These are phyloP conservation scores for Todus mexicanus DNA, from an alignment of 2,797 vertebrate genomes.

Conservation along the genomic window DNA sequence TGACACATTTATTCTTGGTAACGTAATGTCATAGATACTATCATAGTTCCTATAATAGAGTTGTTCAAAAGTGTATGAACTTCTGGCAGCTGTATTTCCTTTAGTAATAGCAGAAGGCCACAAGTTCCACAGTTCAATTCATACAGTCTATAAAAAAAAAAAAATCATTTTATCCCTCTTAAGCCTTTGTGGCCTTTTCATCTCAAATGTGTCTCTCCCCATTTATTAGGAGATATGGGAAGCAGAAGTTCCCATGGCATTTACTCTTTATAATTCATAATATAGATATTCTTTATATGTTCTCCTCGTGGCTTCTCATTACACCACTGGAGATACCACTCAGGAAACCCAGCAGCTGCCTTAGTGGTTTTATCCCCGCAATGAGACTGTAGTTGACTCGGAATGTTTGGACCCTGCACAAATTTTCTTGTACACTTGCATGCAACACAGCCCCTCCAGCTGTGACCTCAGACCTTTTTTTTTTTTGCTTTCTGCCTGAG, in stretches of 20 bases:
- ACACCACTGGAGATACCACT: constrained; percentile 15
- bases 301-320: constrained; percentile 7
- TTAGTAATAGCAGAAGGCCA: background rate
- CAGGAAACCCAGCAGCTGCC: constrained; percentile 49
- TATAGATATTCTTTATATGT: background rate
- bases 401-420: background rate
- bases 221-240: constrained; percentile 21
- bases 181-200: constrained; percentile 34
- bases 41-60: background rate
- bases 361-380: constrained; percentile 25
- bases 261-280: constrained; percentile 11
- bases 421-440: background rate
- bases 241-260: constrained; percentile 16
- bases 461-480: constrained; percentile 65
- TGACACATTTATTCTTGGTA: background rate
- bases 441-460: constrained; percentile 60
- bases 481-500: constrained; percentile 2
- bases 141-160: background rate
- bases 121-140: background rate
- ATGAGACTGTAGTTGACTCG: constrained; percentile 22
- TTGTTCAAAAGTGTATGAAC: background rate
- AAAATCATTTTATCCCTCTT: background rate
- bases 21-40: background rate
- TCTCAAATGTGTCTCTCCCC: background rate
- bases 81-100: constrained; percentile 9